Evolutionary conservation across 2,797 vertebrate genomes (phyloP).

Genomic region (Clarias laeviceps): DNA sequence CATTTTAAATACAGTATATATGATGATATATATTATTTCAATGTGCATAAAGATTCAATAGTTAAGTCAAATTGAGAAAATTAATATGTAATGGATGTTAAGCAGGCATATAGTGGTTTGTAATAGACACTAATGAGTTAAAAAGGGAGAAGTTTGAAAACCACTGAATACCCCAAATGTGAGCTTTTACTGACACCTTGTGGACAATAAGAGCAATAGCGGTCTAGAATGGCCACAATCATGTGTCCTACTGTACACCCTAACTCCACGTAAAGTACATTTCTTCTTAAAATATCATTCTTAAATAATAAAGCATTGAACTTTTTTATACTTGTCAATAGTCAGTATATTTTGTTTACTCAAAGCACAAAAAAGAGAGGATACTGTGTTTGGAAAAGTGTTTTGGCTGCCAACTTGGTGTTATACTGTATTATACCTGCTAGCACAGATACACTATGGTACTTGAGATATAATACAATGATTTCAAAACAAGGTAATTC

Average conservation of each 20-base stretch:
- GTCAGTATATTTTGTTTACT: background rate
- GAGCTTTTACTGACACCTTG: slow-evolving; percentile 42
- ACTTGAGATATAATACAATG: background rate
- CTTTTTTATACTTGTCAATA: no score
- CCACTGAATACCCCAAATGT: background rate
- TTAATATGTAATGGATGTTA: background rate
- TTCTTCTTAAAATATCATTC: background rate
- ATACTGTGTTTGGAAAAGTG: background rate
- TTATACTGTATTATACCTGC: background rate
- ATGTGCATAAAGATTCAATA: background rate
- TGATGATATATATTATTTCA: background rate
- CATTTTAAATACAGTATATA: no score
- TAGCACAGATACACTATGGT: background rate
- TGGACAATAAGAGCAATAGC: slow-evolving; percentile 27
- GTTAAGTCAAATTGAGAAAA: background rate
- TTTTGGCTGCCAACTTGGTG: background rate
- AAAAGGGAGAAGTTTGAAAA: background rate
- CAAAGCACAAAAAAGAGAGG: background rate
- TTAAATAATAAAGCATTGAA: background rate
- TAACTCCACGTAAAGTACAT: background rate
- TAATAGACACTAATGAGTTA: background rate
- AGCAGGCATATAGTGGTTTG: background rate
- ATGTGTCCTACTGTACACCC: no score
- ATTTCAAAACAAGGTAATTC: background rate
- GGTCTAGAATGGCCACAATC: background rate